Evolutionary conservation across 2,797 vertebrate genomes (phyloP).

Genomic region (Balearica regulorum): DNA sequence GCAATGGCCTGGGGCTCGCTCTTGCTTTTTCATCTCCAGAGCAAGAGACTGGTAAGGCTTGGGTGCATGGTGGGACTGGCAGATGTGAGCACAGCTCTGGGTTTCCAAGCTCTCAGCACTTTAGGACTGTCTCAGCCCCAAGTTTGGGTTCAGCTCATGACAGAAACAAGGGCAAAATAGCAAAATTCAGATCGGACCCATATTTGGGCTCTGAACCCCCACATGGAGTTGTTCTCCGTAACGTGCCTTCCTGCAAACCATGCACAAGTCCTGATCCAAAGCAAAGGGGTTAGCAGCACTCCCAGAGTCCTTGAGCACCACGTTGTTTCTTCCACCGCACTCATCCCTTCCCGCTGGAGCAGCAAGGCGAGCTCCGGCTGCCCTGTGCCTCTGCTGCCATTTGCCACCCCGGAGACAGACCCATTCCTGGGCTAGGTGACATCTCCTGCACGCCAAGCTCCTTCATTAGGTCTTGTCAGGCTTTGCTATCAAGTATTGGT

Average conservation of each 20-base stretch:
- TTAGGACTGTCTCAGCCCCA: neutral
- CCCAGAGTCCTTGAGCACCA: neutral
- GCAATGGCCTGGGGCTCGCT: neutral
- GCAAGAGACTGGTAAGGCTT: neutral
- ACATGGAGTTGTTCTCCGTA: rapidly evolving
- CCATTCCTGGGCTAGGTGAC: rapidly evolving
- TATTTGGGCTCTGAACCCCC: neutral
- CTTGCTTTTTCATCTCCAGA: neutral
- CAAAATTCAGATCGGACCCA: neutral
- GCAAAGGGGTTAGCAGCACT: neutral
- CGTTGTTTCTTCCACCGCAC: rapidly evolving
- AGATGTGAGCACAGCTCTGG: neutral
- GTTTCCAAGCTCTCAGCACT: neutral
- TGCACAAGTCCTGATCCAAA: rapidly evolving
- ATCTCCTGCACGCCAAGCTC: rapidly evolving
- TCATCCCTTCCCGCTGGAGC: neutral
- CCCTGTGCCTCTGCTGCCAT: neutral
- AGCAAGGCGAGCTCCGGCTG: neutral
- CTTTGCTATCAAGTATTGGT: neutral
- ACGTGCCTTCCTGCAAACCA: neutral
- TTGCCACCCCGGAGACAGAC: neutral
- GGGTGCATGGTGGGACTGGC: neutral
- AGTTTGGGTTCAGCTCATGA: neutral
- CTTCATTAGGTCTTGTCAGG: rapidly evolving
- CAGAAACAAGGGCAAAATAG: neutral